Evolutionary conservation across 2,113 vertebrate genomes (phyloP), one percentile per base, ranked within the genome.

Genomic region (Miniopterus natalensis): DNA sequence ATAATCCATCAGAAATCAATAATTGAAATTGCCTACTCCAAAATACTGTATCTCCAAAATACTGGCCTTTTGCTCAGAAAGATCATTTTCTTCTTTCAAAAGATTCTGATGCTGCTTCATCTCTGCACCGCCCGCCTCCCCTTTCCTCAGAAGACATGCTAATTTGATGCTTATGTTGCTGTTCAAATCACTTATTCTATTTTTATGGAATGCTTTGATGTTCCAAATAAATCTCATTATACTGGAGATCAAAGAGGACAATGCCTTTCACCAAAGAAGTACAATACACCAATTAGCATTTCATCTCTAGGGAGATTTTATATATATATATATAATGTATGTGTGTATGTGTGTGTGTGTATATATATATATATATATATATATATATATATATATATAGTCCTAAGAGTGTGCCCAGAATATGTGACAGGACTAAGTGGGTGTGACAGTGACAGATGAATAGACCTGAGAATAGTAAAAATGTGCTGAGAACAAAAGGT

Each of bases 131-230:
- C 36, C 36, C 2, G 36, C 23, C 31, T 55, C 59, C 2, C 29
- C 29, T 85, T 90, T 88, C n/a, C 81, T 98, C 70, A 96, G 78
- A 98, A 96, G 88, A 57, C 71, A 79, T 23, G 88, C 85, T 97
- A 97, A 97, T 96, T 94, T 84, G 88, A 84, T 61, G 47, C 84
- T 96, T 92, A 90, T 70, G 83, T 96, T 97, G 81, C 93, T 97
- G 55, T 75, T 97, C 93, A 95, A 97, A 94, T 95, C 36, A 92
- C 75, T 97, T 97, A 77, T 94, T 98, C 74, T 86, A 74, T 96
- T 97, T 98, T 98, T 97, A 97, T 92, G 97, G 92, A 98, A 94
- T 96, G 90, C 97, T 98, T 98, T 98, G 97, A 98, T 98, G 95
- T 97, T 98, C 59, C 97, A 97, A 98, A 98, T 97, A 98, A 97